A percentile compares a stretch with the other conserved stretches of the same genome.
Evolutionary conservation across 2,113 vertebrate species (phyloP).

Genomic region (Cromileptes altivelis): DNA sequence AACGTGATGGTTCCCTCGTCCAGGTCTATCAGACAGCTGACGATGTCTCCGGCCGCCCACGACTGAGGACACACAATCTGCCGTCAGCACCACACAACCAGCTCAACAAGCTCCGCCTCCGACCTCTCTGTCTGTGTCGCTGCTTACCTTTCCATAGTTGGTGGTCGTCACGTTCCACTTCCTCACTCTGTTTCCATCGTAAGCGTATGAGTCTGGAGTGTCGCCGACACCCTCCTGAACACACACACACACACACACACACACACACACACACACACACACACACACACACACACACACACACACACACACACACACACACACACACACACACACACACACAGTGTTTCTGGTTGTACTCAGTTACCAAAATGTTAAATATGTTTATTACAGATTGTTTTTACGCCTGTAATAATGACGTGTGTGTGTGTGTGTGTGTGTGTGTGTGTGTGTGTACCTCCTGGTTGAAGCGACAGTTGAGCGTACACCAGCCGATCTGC

Average conservation of each 20-base stretch:
- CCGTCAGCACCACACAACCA: no score
- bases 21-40: slow-evolving; percentile 97
- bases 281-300: background rate
- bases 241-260: background rate
- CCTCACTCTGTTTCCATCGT: slow-evolving; percentile 96
- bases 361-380: background rate
- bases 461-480: slow-evolving; percentile 98
- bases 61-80: slow-evolving; percentile 83
- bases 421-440: slow-evolving; percentile 21
- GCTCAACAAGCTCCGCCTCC: no score
- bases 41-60: slow-evolving; percentile 98
- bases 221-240: slow-evolving; percentile 96
- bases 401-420: background rate
- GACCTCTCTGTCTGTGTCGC: no score
- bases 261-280: background rate
- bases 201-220: slow-evolving; percentile 95
- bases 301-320: background rate
- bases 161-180: slow-evolving; percentile 99
- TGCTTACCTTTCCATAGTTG: slow-evolving; percentile 95
- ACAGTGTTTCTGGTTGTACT: background rate
- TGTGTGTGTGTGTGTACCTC: slow-evolving; percentile 87
- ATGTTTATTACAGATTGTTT: background rate
- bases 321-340: background rate
- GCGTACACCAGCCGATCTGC: slow-evolving; percentile 99
- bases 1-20: slow-evolving; percentile 95